These are phyloP conservation scores for Amblyteles armatorius DNA, from an alignment of 2,888 invertebrate species.

Conservation along the genomic window DNA sequence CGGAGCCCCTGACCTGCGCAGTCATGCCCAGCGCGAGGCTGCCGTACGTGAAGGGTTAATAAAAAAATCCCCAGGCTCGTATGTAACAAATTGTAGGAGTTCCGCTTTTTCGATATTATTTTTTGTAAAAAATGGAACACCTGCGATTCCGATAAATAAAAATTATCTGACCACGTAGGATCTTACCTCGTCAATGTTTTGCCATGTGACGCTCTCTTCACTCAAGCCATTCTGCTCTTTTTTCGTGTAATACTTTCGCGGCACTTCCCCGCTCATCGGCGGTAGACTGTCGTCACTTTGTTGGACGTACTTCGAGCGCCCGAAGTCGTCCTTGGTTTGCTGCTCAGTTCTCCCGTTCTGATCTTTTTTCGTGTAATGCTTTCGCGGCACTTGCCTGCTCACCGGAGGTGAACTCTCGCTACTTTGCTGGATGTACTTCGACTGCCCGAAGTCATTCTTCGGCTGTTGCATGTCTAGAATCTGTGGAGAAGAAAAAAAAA, in stretches of 20 bases:
- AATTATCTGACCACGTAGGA: not conserved
- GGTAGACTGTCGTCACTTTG: conserved; percentile 75
- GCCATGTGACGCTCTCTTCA: conserved; percentile 80
- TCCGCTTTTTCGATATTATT: not conserved
- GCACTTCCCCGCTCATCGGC: conserved; percentile 78
- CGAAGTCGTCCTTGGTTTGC: conserved; percentile 69
- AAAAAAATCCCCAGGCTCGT: not conserved
- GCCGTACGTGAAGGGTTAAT: too few species aligned
- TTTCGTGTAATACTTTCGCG: conserved; percentile 79
- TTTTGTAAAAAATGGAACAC: not conserved
- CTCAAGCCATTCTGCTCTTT: conserved; percentile 78
- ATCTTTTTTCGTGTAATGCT: conserved; percentile 80
- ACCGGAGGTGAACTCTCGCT: conserved; percentile 75
- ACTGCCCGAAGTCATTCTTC: conserved; percentile 50
- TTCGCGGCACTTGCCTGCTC: conserved; percentile 80
- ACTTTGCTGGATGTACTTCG: conserved; percentile 56
- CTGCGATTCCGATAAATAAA: not conserved
- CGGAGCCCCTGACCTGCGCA: too few species aligned
- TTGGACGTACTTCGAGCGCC: conserved; percentile 69
- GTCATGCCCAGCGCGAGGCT: too few species aligned
- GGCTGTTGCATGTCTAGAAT: conserved; percentile 81
- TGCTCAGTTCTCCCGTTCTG: conserved; percentile 74
- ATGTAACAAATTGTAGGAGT: not conserved
- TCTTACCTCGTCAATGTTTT: conserved; percentile 68
- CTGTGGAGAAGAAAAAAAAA: conserved; percentile 65